These are phyloP conservation scores for Nyctalus aviator DNA, from an alignment of 2,797 vertebrate species.

Conservation along the genomic window DNA sequence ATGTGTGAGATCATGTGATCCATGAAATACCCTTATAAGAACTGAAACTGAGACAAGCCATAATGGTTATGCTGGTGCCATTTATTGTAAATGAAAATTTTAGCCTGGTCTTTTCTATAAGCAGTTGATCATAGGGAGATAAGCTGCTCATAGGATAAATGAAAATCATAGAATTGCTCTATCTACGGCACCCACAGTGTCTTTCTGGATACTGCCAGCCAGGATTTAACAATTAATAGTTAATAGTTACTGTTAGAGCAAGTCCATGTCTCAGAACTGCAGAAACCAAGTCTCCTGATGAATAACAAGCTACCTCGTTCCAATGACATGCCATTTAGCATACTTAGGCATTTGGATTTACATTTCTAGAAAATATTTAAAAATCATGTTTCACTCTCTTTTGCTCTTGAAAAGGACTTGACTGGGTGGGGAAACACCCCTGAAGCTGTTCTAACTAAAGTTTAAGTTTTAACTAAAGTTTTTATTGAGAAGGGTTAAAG, in stretches of 20 bases:
- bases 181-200: rapidly evolving
- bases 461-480: conserved; percentile 15
- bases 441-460: not conserved
- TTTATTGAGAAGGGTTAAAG: conserved; percentile 1
- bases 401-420: too few relatives aligned
- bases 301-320: too few relatives aligned
- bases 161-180: not conserved
- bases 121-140: not conserved
- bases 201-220: not conserved
- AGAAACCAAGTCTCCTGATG: too few relatives aligned
- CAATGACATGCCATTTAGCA: too few relatives aligned
- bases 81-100: conserved; percentile 4
- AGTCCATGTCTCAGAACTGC: too few relatives aligned
- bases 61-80: not conserved
- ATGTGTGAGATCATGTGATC: too few relatives aligned
- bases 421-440: not conserved
- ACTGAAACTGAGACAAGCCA: too few relatives aligned
- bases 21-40: too few relatives aligned
- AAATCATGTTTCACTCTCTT: too few relatives aligned
- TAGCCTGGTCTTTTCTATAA: not conserved
- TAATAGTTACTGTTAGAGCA: too few relatives aligned
- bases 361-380: too few relatives aligned
- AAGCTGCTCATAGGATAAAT: not conserved
- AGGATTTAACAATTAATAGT: not conserved
- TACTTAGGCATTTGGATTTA: too few relatives aligned